Base-by-base conservation (phyloP, 2,888 invertebrate species). In the Oscheius sp. region DNA sequence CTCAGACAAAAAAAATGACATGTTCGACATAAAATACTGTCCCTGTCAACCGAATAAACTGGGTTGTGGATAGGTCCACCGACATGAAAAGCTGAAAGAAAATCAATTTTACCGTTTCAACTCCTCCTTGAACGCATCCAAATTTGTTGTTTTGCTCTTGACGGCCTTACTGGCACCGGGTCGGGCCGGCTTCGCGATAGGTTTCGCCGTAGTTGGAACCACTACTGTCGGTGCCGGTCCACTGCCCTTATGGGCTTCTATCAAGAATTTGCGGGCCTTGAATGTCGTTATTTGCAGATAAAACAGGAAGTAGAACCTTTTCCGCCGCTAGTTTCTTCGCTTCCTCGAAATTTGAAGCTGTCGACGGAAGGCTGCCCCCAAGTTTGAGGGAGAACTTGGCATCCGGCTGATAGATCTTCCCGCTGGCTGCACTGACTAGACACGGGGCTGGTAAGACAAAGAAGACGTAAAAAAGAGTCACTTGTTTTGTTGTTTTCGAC, bases 71-170 rank as follows among this genome's bases (percentile, higher is more conserved):
- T 60, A 72, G 1, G 82, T 87, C 1, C 35, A 1, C 7, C 0
- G 42, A 42, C 4, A 9, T 37, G 35, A 33, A 35, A 37, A n/a
- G 10, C 5, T 50, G 3, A 53, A 68, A 68, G 10, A 9, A 55
- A 11, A 48, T 2, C 29, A 3, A 63, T 21, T 48, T 21, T 1
- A 95, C 95, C 94, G 93, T 92, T 96, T 93, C 58, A 99, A 90
- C 91, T 99, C 99, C 90, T 99, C 98, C 90, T 99, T 99, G 89
- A 99, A 99, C 21, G 95, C 91, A 90, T 99, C 99, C 79, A 99
- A 91, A 90, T 99, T 98, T 89, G 96, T 96, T 89, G 97, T 97
- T 90, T 95, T 95, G 89, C 96, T 96, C 82, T 94, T 94, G 32
- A 81, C 77, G 32, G 78, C 78, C 58, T 79, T 82, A n/a, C 72